Conservation (phyloP, 2,888 invertebrate species). For the Ophion slaviceki region DNA sequence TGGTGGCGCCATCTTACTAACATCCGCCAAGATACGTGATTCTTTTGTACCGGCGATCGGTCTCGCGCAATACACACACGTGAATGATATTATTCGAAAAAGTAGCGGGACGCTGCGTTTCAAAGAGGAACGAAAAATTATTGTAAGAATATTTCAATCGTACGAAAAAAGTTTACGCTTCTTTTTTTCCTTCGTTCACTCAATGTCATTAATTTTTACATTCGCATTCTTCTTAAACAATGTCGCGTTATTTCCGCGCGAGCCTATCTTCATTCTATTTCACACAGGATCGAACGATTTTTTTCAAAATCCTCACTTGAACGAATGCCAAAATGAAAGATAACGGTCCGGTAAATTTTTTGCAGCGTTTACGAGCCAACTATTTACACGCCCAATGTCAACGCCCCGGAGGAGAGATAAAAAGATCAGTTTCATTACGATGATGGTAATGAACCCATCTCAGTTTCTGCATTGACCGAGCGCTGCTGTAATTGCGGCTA, state of each 20-base stretch:
- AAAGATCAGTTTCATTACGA: constrained; percentile 27
- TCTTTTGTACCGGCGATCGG: constrained; percentile 4
- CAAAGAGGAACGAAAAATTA: constrained; percentile 22
- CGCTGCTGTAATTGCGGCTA: constrained; percentile 29
- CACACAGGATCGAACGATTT: not conserved
- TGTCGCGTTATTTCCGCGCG: not conserved
- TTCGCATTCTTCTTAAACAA: not conserved
- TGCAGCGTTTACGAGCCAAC: not conserved
- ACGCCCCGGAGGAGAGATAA: constrained; percentile 1
- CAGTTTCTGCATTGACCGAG: constrained; percentile 12
- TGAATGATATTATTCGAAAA: not conserved
- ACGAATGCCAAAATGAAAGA: not conserved
- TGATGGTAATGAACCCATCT: constrained; percentile 2
- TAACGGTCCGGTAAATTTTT: not conserved
- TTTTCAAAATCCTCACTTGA: not conserved
- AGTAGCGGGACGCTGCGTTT: not conserved
- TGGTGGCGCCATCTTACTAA: not conserved
- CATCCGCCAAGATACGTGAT: not conserved
- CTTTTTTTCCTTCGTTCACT: not conserved
- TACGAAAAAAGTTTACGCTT: constrained; percentile 13
- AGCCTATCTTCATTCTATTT: not conserved
- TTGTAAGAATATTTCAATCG: constrained; percentile 7
- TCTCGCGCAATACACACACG: not conserved
- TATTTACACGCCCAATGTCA: constrained; percentile 1
- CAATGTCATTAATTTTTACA: not conserved